Conservation (phyloP, 1,140 invertebrate species). For the Drosophila kohkoa region DNA sequence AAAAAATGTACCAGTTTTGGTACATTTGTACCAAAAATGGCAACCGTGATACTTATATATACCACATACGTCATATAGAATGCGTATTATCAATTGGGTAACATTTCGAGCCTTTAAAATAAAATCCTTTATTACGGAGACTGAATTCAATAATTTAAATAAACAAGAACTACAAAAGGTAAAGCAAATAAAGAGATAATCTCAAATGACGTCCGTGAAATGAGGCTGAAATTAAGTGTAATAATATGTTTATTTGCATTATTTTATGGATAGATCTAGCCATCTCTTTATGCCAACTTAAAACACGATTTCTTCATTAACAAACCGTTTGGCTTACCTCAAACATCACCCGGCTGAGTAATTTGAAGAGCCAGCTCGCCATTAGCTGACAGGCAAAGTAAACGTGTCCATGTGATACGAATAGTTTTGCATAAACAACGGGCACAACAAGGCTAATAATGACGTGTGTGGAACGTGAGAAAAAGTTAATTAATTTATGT, state of each 20-base stretch:
- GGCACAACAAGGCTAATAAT: slow-evolving; percentile 13
- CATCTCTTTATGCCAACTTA: neutral
- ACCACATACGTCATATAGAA: no score
- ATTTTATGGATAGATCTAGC: neutral
- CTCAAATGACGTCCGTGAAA: no score
- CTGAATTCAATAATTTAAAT: no score
- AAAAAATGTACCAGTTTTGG: no score
- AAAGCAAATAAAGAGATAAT: no score
- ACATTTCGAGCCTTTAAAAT: no score
- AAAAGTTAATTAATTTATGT: slow-evolving; percentile 83
- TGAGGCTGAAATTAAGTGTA: neutral
- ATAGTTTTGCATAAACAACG: slow-evolving; percentile 75
- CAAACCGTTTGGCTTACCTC: neutral
- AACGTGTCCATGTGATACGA: slow-evolving; percentile 29
- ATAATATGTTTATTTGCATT: neutral
- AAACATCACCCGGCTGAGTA: slow-evolving; percentile 39
- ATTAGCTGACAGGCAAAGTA: neutral
- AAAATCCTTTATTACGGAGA: no score
- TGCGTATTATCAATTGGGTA: no score
- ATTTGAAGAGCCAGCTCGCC: slow-evolving; percentile 12
- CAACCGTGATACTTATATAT: no score
- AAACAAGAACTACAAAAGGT: no score
- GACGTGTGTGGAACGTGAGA: slow-evolving; percentile 64
- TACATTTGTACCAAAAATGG: no score
- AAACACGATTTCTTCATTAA: slow-evolving; percentile 8